Conservation (phyloP, 2,888 invertebrate genomes). For the Sisyra terminalis region DNA sequence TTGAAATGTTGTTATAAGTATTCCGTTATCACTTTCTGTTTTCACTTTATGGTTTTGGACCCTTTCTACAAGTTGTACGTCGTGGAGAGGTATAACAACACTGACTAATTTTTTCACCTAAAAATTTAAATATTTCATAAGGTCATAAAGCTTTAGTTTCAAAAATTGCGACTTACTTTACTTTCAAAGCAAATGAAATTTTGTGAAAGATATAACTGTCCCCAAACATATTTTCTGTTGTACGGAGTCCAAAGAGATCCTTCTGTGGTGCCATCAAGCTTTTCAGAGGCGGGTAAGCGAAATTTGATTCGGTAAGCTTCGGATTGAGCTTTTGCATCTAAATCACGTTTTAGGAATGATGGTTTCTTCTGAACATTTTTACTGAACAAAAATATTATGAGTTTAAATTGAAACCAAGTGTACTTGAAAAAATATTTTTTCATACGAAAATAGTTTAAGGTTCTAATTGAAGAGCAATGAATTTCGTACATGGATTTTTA, state of each 20-base stretch:
- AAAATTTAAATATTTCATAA: no score
- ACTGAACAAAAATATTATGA: slow-evolving; percentile 23
- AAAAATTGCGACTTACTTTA: slow-evolving; percentile 65
- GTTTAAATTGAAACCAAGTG: no score
- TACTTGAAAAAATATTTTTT: not conserved
- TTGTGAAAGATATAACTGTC: slow-evolving; percentile 78
- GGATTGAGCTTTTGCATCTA: slow-evolving; percentile 88
- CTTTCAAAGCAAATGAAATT: slow-evolving; percentile 95
- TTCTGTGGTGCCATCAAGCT: slow-evolving; percentile 85
- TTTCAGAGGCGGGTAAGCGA: slow-evolving; percentile 75
- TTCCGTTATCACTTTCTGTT: slow-evolving; percentile 41
- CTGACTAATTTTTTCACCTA: slow-evolving; percentile 67
- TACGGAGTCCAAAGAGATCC: slow-evolving; percentile 91
- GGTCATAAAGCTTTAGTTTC: no score
- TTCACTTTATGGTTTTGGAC: slow-evolving; percentile 51
- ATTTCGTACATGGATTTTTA: not conserved
- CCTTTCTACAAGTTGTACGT: slow-evolving; percentile 59
- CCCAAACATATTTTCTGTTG: slow-evolving; percentile 77
- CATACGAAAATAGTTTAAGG: not conserved
- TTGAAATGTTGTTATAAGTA: slow-evolving; percentile 69
- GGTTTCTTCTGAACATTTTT: slow-evolving; percentile 80
- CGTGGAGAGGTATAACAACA: slow-evolving; percentile 76
- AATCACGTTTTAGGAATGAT: slow-evolving; percentile 83
- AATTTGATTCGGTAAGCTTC: slow-evolving; percentile 77
- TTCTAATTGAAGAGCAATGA: not conserved